phyloP scores from a whole-genome alignment of 2,888 invertebrate species.

The Blera fallax region DNA sequence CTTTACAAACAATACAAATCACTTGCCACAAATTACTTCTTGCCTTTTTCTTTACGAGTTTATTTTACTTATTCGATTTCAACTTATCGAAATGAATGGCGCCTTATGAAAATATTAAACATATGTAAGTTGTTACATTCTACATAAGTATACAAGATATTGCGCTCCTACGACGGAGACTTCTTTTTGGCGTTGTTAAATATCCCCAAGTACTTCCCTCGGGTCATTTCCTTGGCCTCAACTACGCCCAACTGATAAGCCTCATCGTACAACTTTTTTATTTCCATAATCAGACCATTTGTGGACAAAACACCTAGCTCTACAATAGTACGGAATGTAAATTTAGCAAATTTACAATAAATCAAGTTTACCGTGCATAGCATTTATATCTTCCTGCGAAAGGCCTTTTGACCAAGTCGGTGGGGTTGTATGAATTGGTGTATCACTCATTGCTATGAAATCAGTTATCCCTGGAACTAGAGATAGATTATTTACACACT shows the following conservation, averaged over 20 bases:
- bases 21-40: not conserved
- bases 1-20: too few species aligned
- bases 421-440: constrained; percentile 82
- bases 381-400: constrained; percentile 88
- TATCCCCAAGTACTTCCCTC: constrained; percentile 96
- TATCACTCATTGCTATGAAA: constrained; percentile 88
- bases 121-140: not conserved
- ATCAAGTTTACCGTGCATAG: constrained; percentile 86
- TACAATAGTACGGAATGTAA: constrained; percentile 79
- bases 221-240: constrained; percentile 97
- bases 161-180: constrained; percentile 22
- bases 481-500: constrained; percentile 70
- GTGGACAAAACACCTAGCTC: constrained; percentile 89
- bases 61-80: not conserved
- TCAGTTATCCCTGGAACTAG: constrained; percentile 95
- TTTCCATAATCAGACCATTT: constrained; percentile 93
- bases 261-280: constrained; percentile 95
- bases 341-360: not conserved
- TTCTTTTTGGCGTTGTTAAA: constrained; percentile 82
- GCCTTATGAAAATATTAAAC: not conserved
- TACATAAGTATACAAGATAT: not conserved
- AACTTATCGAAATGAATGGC: not conserved
- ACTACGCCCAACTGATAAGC: constrained; percentile 97
- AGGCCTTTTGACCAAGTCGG: constrained; percentile 87
- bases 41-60: not conserved